Percentiles rank a stretch among this genome's conserved stretches.
Conservation (phyloP, 2,797 vertebrate genomes). For the Dipus sagitta region DNA sequence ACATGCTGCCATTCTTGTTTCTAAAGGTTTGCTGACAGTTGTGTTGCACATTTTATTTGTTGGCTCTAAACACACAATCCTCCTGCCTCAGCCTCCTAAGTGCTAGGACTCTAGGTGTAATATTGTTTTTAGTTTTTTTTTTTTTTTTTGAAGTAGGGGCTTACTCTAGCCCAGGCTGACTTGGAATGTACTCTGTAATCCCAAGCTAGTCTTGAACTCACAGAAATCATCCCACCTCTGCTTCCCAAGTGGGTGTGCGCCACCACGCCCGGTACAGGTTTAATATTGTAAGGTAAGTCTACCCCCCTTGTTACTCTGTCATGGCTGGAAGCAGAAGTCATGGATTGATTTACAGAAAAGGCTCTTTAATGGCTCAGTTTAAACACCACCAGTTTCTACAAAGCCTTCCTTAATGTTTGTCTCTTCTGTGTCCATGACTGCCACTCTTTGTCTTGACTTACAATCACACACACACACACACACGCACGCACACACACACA, state of each 20-base stretch:
- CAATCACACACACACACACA: neutral
- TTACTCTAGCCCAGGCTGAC: no score
- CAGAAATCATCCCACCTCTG: neutral
- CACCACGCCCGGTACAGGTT: no score
- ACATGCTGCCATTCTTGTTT: neutral
- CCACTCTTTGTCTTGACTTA: neutral
- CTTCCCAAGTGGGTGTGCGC: neutral
- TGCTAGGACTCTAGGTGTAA: no score
- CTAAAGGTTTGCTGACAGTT: neutral
- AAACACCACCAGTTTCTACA: neutral
- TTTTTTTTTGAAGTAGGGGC: neutral
- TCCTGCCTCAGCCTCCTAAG: neutral
- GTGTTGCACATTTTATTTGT: neutral
- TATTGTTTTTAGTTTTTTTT: no score
- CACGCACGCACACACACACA: neutral
- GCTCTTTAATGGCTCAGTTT: neutral
- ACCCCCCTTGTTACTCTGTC: neutral
- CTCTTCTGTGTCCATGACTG: neutral
- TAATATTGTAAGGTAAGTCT: neutral
- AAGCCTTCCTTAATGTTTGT: neutral
- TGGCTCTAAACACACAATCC: neutral
- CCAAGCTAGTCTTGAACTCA: no score
- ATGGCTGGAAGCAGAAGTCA: conserved; percentile 10
- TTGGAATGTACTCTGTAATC: no score
- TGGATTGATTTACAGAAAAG: neutral